These are phyloP conservation scores for Magallana gigas DNA, from an alignment of 1,140 invertebrate genomes.

Conservation along the genomic window DNA sequence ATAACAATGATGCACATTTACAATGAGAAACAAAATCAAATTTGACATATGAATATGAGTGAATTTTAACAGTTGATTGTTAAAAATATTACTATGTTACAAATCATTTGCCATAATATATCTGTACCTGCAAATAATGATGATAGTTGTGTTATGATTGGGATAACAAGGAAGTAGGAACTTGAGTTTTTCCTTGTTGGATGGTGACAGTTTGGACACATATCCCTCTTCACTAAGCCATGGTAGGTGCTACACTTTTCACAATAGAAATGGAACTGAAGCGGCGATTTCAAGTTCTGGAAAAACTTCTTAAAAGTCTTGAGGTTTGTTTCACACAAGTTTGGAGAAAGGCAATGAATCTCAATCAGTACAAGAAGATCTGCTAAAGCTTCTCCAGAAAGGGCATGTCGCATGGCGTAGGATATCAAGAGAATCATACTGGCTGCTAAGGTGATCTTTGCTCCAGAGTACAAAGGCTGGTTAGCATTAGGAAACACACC, in stretches of 20 bases:
- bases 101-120: no score
- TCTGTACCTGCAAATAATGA: constrained; percentile 41
- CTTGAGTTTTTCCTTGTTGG: constrained; percentile 3
- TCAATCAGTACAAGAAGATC: constrained; percentile 36
- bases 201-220: not conserved
- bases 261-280: constrained; percentile 19
- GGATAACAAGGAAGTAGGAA: constrained; percentile 32
- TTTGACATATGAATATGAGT: not conserved
- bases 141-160: constrained; percentile 1
- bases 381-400: constrained; percentile 30
- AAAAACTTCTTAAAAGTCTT: not conserved
- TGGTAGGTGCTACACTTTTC: not conserved
- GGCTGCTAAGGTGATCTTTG: constrained; percentile 28
- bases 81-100: no score
- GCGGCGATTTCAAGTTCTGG: not conserved
- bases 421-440: constrained; percentile 22
- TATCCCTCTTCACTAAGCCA: not conserved
- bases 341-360: constrained; percentile 35
- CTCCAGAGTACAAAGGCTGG: constrained; percentile 13
- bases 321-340: constrained; percentile 21
- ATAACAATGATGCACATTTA: no score
- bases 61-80: not conserved
- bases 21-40: not conserved
- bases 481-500: not conserved
- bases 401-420: constrained; percentile 18